Conservation (phyloP, 35 echinoderm and acorn worm species). For the Heliocidaris erythrogramma region DNA sequence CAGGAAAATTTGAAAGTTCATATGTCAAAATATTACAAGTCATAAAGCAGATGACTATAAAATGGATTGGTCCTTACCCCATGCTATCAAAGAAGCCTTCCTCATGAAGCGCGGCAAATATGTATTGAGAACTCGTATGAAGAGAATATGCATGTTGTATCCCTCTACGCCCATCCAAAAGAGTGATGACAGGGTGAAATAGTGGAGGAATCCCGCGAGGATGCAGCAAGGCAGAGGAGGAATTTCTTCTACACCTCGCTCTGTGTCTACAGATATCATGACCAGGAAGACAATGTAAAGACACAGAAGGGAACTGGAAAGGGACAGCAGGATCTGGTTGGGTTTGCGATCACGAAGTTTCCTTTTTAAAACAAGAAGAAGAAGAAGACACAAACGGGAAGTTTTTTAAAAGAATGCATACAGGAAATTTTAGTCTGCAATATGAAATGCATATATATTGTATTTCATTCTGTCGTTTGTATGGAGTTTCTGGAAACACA, state of each 20-base stretch:
- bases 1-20: too few species aligned
- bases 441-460: too few species aligned
- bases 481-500: too few species aligned
- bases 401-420: too few species aligned
- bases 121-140: slow-evolving; percentile 74
- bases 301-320: slow-evolving; percentile 59
- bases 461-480: too few species aligned
- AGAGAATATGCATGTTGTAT: slow-evolving; percentile 63
- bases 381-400: too few species aligned
- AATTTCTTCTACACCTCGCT: not conserved
- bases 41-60: not conserved
- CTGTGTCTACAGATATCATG: slow-evolving; percentile 42
- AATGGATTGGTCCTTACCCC: slow-evolving; percentile 50
- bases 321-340: slow-evolving; percentile 59
- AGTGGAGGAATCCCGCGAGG: slow-evolving; percentile 68
- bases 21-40: too few species aligned
- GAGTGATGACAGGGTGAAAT: slow-evolving; percentile 56
- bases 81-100: slow-evolving; percentile 66
- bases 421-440: too few species aligned
- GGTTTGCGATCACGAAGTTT: slow-evolving; percentile 62
- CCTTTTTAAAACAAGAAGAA: not conserved
- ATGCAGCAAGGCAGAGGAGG: slow-evolving; percentile 38
- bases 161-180: slow-evolving; percentile 81
- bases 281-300: slow-evolving; percentile 67
- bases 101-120: slow-evolving; percentile 53